phyloP scores from a whole-genome alignment of 2,888 invertebrate species.

The Lucinisca nassula region DNA sequence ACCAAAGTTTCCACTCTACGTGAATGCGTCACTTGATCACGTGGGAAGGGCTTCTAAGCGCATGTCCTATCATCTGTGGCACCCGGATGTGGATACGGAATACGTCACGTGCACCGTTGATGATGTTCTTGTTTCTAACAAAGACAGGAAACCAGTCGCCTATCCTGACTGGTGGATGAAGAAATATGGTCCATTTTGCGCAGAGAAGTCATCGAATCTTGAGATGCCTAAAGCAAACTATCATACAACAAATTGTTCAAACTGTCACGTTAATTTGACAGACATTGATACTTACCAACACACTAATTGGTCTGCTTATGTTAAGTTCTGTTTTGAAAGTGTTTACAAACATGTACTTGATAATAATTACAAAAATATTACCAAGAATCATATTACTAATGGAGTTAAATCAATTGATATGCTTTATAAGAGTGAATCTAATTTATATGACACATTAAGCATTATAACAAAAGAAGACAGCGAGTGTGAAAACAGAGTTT shows the following conservation, averaged over 20 bases:
- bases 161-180: conserved; percentile 61
- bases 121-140: conserved; percentile 48
- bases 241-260: neutral
- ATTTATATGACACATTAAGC: conserved; percentile 17
- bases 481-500: neutral
- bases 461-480: neutral
- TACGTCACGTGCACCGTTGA: conserved; percentile 43
- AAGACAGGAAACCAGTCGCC: conserved; percentile 22
- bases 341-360: conserved; percentile 22
- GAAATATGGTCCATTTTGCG: conserved; percentile 34
- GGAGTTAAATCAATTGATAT: conserved; percentile 15
- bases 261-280: neutral
- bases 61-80: conserved; percentile 25
- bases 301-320: conserved; percentile 40
- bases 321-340: conserved; percentile 45
- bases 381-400: neutral
- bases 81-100: neutral
- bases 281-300: conserved; percentile 45
- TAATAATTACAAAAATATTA: neutral
- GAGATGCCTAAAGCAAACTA: neutral
- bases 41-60: conserved; percentile 50
- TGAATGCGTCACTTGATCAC: conserved; percentile 36
- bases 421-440: conserved; percentile 21
- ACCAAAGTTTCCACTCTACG: conserved; percentile 52
- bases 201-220: neutral